Evolutionary conservation across 1,140 invertebrate species (phyloP).

Genomic region (Drosophila baimaii): DNA sequence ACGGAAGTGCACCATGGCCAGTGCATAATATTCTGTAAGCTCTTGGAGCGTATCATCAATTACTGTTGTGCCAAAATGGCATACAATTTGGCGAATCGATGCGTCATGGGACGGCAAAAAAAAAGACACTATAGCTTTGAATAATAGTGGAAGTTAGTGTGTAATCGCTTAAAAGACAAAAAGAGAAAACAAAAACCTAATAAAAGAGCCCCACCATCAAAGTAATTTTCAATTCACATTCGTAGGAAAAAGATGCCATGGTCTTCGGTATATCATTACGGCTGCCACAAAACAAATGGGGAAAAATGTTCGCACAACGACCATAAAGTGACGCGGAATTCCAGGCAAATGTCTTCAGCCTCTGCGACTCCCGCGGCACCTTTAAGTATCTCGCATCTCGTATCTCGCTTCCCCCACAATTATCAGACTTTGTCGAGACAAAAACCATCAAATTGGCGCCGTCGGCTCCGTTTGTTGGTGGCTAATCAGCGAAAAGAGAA

Average conservation of each 20-base stretch:
- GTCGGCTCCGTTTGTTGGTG: conserved; percentile 28
- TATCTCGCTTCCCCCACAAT: conserved; percentile 47
- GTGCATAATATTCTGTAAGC: conserved; percentile 32
- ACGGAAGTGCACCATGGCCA: conserved; percentile 63
- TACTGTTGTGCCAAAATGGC: conserved; percentile 30
- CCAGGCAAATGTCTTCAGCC: conserved; percentile 16
- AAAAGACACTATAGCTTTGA: conserved; percentile 7
- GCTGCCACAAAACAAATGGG: conserved; percentile 36
- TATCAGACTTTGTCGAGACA: conserved; percentile 37
- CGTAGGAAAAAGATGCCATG: conserved; percentile 41
- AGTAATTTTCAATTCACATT: conserved; percentile 52
- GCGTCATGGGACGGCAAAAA: conserved; percentile 42
- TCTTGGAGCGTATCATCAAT: conserved; percentile 39
- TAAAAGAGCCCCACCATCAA: conserved; percentile 29
- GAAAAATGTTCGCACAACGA: conserved; percentile 44
- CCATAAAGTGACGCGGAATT: conserved; percentile 44
- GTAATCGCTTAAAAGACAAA: conserved; percentile 35
- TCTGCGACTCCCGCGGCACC: conserved; percentile 6
- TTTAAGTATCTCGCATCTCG: conserved; percentile 37
- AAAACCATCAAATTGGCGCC: conserved; percentile 31
- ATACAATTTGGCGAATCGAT: conserved; percentile 40
- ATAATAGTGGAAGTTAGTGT: conserved; percentile 40
- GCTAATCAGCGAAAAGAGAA: conserved; percentile 32
- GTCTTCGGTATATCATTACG: conserved; percentile 42
- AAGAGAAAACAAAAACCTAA: conserved; percentile 42